These are phyloP conservation scores for Nannospalax galili DNA, from an alignment of 2,113 vertebrate genomes.

Conservation along the genomic window DNA sequence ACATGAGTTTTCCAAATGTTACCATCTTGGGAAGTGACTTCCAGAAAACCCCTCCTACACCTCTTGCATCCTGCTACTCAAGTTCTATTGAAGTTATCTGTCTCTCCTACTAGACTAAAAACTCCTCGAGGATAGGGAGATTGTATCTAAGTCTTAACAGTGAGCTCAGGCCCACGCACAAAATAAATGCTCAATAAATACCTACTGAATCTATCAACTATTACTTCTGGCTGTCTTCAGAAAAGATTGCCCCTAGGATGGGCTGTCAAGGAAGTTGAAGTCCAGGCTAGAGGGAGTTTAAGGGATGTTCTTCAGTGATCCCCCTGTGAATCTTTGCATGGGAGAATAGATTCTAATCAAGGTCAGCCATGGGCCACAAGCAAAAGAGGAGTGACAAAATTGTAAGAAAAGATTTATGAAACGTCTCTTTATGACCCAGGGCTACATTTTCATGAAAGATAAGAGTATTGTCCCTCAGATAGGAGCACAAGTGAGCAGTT, in stretches of 20 bases:
- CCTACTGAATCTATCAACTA: background rate
- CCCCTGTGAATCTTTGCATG: conserved; percentile 73
- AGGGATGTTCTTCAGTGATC: conserved; percentile 74
- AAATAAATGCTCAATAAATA: background rate
- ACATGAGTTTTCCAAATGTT: conserved; percentile 74
- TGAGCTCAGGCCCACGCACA: background rate
- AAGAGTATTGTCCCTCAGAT: conserved; percentile 80
- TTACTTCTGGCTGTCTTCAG: conserved; percentile 53
- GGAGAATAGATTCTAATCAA: conserved; percentile 80
- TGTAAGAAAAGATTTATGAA: conserved; percentile 80
- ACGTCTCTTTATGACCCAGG: conserved; percentile 77
- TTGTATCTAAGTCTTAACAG: background rate
- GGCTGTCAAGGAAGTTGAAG: conserved; percentile 65
- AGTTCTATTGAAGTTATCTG: background rate
- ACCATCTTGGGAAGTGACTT: conserved; percentile 68
- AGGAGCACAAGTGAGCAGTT: conserved; percentile 77
- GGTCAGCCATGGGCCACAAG: conserved; percentile 78
- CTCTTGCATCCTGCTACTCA: background rate
- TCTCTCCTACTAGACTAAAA: background rate
- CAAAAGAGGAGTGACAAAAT: conserved; percentile 75
- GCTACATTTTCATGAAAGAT: conserved; percentile 82
- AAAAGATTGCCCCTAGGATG: conserved; percentile 77
- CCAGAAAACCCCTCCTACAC: background rate
- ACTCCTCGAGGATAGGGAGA: background rate
- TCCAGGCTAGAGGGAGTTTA: conserved; percentile 72